Percentiles rank a stretch among this genome's conserved stretches.
These are phyloP conservation scores for Prochilodus magdalenae DNA, from an alignment of 2,113 vertebrate genomes.

Conservation along the genomic window DNA sequence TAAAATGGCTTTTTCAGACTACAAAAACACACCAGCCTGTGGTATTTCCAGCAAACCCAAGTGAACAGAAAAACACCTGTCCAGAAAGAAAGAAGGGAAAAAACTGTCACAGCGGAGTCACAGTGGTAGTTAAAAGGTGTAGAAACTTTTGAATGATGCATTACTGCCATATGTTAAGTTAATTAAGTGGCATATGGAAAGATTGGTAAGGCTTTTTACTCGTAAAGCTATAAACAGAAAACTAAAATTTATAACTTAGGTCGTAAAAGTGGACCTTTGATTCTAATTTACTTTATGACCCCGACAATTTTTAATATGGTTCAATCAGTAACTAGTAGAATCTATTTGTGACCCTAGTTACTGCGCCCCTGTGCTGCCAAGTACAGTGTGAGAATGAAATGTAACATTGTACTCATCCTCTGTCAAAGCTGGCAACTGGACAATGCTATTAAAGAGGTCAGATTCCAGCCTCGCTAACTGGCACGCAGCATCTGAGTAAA, in stretches of 20 bases:
- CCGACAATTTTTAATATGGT: not conserved
- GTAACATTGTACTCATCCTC: not conserved
- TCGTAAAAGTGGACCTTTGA: not conserved
- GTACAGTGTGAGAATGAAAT: not conserved
- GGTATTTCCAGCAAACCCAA: not conserved
- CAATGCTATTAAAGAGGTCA: slow-evolving; percentile 9
- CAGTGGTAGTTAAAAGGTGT: not conserved
- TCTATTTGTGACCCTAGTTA: not conserved
- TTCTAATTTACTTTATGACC: not conserved
- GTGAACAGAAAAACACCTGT: not conserved
- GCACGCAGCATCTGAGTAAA: slow-evolving; percentile 9
- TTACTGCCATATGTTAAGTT: not conserved
- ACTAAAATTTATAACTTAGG: not conserved
- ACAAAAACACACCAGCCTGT: not conserved
- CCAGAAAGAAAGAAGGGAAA: not conserved
- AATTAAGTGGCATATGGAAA: not conserved
- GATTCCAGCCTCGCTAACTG: slow-evolving; percentile 4
- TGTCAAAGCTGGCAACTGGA: not conserved
- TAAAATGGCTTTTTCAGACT: not conserved
- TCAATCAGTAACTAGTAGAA: not conserved
- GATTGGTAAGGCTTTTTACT: not conserved
- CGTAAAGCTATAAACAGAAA: not conserved
- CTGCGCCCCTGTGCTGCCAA: not conserved
- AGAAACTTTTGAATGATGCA: not conserved
- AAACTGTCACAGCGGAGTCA: not conserved